A percentile compares a stretch with the other conserved stretches of the same genome.
Evolutionary conservation across 2,888 invertebrate species (phyloP).

Genomic region (Eulithis prunata): DNA sequence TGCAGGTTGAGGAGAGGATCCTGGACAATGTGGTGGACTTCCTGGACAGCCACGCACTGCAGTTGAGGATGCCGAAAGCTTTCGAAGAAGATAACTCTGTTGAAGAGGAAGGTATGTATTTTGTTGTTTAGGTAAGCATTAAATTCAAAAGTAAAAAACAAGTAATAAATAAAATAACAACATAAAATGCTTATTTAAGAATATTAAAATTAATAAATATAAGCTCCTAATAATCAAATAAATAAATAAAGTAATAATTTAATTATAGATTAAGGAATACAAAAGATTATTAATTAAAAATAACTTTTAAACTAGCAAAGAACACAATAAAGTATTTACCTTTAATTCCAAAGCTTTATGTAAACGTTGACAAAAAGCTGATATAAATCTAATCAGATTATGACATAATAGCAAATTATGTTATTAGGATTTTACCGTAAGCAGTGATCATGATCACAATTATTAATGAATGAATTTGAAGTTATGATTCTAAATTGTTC

Average conservation of each 20-base stretch:
- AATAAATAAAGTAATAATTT: not conserved
- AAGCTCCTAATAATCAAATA: not conserved
- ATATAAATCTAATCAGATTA: not conserved
- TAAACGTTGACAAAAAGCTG: not conserved
- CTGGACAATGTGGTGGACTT: slow-evolving; percentile 78
- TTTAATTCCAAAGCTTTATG: not conserved
- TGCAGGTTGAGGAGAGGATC: slow-evolving; percentile 74
- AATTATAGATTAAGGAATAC: not conserved
- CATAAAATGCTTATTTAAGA: too few relatives aligned
- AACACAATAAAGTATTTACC: not conserved
- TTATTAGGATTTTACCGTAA: slow-evolving; percentile 3
- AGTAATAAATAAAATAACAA: too few relatives aligned
- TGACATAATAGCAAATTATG: slow-evolving; percentile 1
- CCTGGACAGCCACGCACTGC: slow-evolving; percentile 72
- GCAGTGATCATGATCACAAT: slow-evolving; percentile 8
- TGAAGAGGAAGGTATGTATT: slow-evolving; percentile 74
- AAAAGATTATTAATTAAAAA: too few relatives aligned
- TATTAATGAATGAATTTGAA: slow-evolving; percentile 7
- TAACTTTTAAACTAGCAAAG: not conserved
- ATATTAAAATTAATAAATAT: not conserved
- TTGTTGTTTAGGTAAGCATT: not conserved
- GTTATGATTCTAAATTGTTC: not conserved
- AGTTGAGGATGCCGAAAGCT: slow-evolving; percentile 76
- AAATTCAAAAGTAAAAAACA: too few relatives aligned
- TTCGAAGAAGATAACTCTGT: slow-evolving; percentile 75